A percentile compares a stretch with the other conserved stretches of the same genome.
Evolutionary conservation across 2,113 vertebrate genomes (phyloP).

Genomic region (Hippocampus mohnikei): DNA sequence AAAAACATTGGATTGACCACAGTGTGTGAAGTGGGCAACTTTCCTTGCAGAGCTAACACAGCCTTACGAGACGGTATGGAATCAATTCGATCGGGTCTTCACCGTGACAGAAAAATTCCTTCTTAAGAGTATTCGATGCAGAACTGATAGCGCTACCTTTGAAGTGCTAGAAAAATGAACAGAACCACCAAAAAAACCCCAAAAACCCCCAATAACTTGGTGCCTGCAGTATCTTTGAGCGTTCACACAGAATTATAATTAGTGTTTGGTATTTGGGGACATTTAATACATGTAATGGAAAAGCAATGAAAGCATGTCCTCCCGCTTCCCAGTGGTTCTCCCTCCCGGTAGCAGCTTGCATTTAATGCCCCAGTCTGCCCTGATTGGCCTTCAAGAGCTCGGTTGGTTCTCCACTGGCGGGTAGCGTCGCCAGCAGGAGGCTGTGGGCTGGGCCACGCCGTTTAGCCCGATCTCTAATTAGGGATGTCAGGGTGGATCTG

Average conservation of each 20-base stretch:
- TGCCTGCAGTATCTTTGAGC: too few species aligned
- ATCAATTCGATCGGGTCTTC: too few species aligned
- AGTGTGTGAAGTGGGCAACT: too few species aligned
- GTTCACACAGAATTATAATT: not conserved
- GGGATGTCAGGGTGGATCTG: conserved; percentile 67
- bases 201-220: too few species aligned
- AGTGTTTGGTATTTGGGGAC: not conserved
- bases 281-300: conserved; percentile 3
- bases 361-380: conserved; percentile 35
- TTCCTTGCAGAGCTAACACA: too few species aligned
- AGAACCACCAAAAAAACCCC: too few species aligned
- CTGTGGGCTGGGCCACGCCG: conserved; percentile 59
- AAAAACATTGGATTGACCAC: too few species aligned
- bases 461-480: conserved; percentile 74
- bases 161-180: too few species aligned
- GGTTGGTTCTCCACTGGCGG: conserved; percentile 59
- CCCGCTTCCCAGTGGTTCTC: conserved; percentile 22
- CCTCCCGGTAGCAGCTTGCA: conserved; percentile 30
- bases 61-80: too few species aligned
- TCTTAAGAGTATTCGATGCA: too few species aligned
- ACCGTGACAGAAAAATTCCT: too few species aligned
- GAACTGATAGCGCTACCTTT: too few species aligned
- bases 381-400: conserved; percentile 48
- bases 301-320: conserved; percentile 8
- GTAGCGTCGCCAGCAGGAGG: conserved; percentile 66